A percentile compares a stretch with the other conserved stretches of the same genome.
Conservation (phyloP, 2,113 vertebrate genomes). For the Xiphophorus maculatus region DNA sequence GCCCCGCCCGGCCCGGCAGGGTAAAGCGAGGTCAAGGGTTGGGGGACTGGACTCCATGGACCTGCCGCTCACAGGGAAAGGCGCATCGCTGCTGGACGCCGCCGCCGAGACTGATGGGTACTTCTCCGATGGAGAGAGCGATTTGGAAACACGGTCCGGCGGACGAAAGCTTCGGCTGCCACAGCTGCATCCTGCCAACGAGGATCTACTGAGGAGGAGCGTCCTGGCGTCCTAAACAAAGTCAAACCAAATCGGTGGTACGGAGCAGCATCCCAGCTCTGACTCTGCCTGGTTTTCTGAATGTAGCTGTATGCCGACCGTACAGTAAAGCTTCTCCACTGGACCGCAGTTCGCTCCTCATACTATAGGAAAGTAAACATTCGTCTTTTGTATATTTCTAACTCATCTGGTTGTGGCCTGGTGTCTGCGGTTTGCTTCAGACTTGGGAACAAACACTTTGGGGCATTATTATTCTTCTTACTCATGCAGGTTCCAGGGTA, state of each 20-base stretch:
- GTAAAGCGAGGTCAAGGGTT: slow-evolving; percentile 74
- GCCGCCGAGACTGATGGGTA: slow-evolving; percentile 90
- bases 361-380: slow-evolving; percentile 49
- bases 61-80: slow-evolving; percentile 66
- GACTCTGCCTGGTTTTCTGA: slow-evolving; percentile 59
- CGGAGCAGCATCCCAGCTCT: slow-evolving; percentile 49
- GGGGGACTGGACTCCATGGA: slow-evolving; percentile 23
- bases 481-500: slow-evolving; percentile 76
- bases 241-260: slow-evolving; percentile 64
- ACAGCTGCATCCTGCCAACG: slow-evolving; percentile 85
- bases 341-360: slow-evolving; percentile 41
- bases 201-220: slow-evolving; percentile 92
- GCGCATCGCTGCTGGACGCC: slow-evolving; percentile 80
- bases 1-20: slow-evolving; percentile 84
- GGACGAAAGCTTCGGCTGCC: slow-evolving; percentile 80
- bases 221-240: slow-evolving; percentile 90
- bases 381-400: slow-evolving; percentile 42
- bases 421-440: slow-evolving; percentile 66
- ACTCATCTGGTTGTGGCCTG: slow-evolving; percentile 54
- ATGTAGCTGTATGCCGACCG: slow-evolving; percentile 69
- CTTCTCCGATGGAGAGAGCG: slow-evolving; percentile 93
- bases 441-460: slow-evolving; percentile 71
- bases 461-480: slow-evolving; percentile 86
- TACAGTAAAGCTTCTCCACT: slow-evolving; percentile 52
- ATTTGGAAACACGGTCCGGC: slow-evolving; percentile 82